phyloP scores from a whole-genome alignment of 1,140 invertebrate species.

The Platorchestia sp. region DNA sequence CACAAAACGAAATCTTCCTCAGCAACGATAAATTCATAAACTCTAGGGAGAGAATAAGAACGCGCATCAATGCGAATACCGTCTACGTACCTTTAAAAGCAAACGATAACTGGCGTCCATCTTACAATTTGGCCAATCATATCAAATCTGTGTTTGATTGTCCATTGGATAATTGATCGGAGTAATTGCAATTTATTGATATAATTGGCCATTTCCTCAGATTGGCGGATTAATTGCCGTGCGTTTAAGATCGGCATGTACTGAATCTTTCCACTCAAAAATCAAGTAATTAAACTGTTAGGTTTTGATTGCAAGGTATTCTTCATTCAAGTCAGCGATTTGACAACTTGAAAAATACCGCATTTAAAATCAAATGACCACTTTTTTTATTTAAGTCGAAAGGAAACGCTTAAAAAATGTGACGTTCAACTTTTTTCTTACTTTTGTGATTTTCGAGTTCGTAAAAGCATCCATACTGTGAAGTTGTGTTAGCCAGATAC shows the following conservation, averaged over 20 bases:
- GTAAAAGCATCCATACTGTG: not conserved
- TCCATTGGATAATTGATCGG: not conserved
- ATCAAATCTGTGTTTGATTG: not conserved
- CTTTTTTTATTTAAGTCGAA: not conserved
- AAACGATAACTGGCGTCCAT: not conserved
- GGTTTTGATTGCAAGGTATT: not conserved
- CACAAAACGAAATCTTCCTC: no score
- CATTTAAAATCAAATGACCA: not conserved
- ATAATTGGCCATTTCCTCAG: not conserved
- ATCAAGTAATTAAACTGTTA: not conserved
- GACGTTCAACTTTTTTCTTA: not conserved
- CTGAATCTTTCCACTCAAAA: not conserved
- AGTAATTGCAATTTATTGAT: conserved; percentile 26
- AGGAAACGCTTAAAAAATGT: not conserved
- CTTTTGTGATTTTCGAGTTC: not conserved
- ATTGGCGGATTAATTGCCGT: not conserved
- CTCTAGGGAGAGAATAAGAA: no score
- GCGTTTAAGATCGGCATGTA: not conserved
- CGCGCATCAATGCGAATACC: not conserved
- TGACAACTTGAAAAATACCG: not conserved
- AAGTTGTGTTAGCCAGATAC: not conserved
- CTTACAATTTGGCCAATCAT: not conserved
- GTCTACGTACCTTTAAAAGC: not conserved
- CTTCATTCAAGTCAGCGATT: not conserved
- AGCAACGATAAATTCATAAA: no score